Evolutionary conservation across 2,113 vertebrate species (phyloP).

Genomic region (Urocolius indicus): DNA sequence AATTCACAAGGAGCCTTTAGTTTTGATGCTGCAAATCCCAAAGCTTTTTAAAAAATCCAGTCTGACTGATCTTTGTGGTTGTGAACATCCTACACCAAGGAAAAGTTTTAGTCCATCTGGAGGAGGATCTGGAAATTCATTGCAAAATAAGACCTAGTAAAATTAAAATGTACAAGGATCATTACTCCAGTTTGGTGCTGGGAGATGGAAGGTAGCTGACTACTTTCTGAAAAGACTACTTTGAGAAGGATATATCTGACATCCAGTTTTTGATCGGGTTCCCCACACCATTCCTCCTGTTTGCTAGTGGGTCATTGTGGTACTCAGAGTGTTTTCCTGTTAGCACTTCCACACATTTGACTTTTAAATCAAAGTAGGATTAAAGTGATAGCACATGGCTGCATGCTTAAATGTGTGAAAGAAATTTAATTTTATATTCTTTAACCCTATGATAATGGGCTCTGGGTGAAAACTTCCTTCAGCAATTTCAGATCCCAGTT

Average conservation of each 20-base stretch:
- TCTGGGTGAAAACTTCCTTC: neutral
- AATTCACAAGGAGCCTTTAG: neutral
- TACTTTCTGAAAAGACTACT: neutral
- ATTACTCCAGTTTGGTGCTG: no score
- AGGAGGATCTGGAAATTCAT: neutral
- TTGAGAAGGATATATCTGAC: neutral
- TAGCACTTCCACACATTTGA: neutral
- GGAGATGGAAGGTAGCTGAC: neutral
- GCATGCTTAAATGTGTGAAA: neutral
- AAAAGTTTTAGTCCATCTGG: neutral
- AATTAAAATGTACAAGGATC: neutral
- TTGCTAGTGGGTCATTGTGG: neutral
- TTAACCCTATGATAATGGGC: neutral
- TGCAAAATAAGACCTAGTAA: neutral
- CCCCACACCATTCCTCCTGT: fast-evolving
- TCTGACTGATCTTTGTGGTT: neutral
- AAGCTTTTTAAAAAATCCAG: fast-evolving
- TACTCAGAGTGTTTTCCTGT: neutral
- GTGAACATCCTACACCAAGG: neutral
- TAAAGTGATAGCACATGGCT: neutral
- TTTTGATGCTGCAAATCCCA: neutral
- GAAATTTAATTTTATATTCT: neutral
- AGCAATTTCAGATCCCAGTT: neutral
- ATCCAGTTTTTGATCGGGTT: neutral
- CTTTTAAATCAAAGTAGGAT: neutral